Evolutionary conservation across 2,113 vertebrate genomes (phyloP), one percentile per base, ranked within the genome.

Genomic region (Chamaea fasciata): DNA sequence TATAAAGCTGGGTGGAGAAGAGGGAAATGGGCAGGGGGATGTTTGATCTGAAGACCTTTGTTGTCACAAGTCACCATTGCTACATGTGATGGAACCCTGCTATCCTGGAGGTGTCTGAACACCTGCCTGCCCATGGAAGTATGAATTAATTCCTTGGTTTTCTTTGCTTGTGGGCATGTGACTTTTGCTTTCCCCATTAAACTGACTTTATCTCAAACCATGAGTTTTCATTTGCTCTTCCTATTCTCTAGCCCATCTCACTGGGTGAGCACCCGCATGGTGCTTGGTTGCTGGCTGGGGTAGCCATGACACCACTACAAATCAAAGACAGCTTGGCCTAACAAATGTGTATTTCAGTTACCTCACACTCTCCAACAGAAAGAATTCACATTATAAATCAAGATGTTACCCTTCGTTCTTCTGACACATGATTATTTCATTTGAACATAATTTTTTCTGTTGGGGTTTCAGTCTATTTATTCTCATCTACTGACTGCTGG

Each of bases 391-490:
- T 86, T 92, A 74, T 84, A 97, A 96, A 95, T 96, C 89, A 95
- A 93, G 87, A 82, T 31, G 47, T 84, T 68, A 95, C 81, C 53
- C 65, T 96, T 97, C 91, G 94, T 92, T 97, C 86, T 84, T 96
- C 90, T 91, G 94, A 74, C 35, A 89, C 13, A 85, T 35, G 24
- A 96, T 95, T 94, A 89, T 91, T 96, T 93, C n/a, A 53, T 94
- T 74, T 82, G 14, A 79, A 83, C 28, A 82, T 94, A 79, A 86
- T 39, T 96, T 95, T 96, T 88, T 50, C 68, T 96, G 83, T 94
- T 97, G 71, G 64, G 59, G 26, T 97, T 96, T 69, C 21, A 96
- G 59, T 90, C 92, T 96, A 62, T 96, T 97, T 97, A 95, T 95
- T 44, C 49, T 52, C 91, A 71, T 71, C 59, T 75, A 60, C 39